Conservation (phyloP, 2,797 vertebrate genomes). For the Chlorospingus flavigularis region DNA sequence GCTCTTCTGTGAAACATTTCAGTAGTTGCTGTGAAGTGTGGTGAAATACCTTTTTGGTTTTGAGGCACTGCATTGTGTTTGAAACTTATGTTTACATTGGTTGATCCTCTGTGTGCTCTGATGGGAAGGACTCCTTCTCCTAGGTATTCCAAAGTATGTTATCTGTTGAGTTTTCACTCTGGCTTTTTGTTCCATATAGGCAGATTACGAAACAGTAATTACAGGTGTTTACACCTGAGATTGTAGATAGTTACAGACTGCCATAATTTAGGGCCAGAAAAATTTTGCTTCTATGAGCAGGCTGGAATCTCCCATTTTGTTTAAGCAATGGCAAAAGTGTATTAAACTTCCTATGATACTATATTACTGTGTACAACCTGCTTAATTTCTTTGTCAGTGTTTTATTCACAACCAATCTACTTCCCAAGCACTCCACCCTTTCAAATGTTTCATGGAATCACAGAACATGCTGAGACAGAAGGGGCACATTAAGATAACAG, state of each 20-base stretch:
- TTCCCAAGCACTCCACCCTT: not conserved
- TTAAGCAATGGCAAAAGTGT: not conserved
- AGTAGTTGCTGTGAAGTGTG: not conserved
- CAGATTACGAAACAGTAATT: not conserved
- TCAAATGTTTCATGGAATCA: not conserved
- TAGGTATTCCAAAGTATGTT: not conserved
- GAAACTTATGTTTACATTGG: not conserved
- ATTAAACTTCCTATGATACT: not conserved
- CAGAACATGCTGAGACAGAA: not conserved
- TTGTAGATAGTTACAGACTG: not conserved
- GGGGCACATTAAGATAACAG: no score
- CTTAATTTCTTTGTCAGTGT: not conserved
- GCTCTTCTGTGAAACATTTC: not conserved
- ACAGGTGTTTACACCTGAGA: not conserved
- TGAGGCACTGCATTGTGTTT: not conserved
- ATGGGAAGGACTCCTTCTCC: not conserved
- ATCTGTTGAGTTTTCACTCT: not conserved
- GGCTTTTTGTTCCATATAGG: not conserved
- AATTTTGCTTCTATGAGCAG: not conserved
- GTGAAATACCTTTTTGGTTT: not conserved
- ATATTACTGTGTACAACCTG: not conserved
- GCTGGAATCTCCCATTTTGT: not conserved
- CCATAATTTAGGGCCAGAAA: not conserved
- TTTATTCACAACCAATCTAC: not conserved
- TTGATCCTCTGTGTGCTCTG: not conserved